Evolutionary conservation across 1,140 invertebrate species (phyloP).

Genomic region (Megalonaias nervosa): DNA sequence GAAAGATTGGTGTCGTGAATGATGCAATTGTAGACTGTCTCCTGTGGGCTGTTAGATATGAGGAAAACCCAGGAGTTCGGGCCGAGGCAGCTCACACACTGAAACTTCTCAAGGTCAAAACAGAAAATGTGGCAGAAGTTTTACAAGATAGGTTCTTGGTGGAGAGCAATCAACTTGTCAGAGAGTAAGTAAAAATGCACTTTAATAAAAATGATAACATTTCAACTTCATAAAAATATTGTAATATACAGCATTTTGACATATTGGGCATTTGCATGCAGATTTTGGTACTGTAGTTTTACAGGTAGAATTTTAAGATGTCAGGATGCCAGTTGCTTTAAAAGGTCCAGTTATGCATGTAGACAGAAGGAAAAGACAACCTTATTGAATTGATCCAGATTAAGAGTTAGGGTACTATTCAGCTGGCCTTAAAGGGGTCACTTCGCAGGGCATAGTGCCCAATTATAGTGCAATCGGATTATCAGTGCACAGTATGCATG

Average conservation of each 20-base stretch:
- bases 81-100: constrained; percentile 69
- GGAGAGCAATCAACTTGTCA: constrained; percentile 60
- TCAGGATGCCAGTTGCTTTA: no score
- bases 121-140: constrained; percentile 64
- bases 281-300: no score
- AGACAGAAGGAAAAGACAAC: no score
- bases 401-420: no score
- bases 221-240: background rate
- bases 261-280: no score
- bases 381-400: no score
- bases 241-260: background rate
- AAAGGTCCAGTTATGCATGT: no score
- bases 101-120: constrained; percentile 50
- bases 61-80: constrained; percentile 64
- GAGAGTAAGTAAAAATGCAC: constrained; percentile 56
- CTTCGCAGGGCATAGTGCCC: no score
- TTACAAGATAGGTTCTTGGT: constrained; percentile 69
- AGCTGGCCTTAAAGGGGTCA: no score
- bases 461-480: no score
- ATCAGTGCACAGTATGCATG: no score
- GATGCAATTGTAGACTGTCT: constrained; percentile 60
- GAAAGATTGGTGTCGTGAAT: constrained; percentile 61
- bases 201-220: background rate
- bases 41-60: constrained; percentile 70
- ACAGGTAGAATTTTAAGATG: no score